A percentile compares a stretch with the other conserved stretches of the same genome.
Evolutionary conservation across 2,888 invertebrate species (phyloP).

Genomic region (Tyria jacobaeae): DNA sequence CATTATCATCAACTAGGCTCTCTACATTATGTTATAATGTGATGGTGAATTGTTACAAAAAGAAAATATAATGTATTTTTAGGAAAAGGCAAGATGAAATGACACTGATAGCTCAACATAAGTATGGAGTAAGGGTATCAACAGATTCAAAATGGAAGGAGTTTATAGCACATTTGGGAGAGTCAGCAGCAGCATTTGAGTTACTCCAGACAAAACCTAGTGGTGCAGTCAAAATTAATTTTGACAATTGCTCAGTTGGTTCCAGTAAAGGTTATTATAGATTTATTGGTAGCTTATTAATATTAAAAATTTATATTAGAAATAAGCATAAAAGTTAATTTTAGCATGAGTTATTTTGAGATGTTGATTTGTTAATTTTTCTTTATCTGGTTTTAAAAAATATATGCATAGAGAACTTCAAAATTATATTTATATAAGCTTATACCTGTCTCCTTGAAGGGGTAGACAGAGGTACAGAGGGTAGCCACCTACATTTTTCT

Average conservation of each 20-base stretch:
- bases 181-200: slow-evolving; percentile 89
- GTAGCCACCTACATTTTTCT: too few relatives aligned
- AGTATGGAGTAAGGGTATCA: slow-evolving; percentile 87
- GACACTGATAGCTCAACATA: slow-evolving; percentile 89
- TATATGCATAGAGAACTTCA: too few relatives aligned
- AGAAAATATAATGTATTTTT: slow-evolving; percentile 36
- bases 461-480: too few relatives aligned
- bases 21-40: not conserved
- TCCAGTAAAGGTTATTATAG: slow-evolving; percentile 83
- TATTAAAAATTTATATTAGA: not conserved
- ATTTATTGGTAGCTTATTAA: not conserved
- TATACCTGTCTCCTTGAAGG: too few relatives aligned
- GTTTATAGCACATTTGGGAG: slow-evolving; percentile 87
- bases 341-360: too few relatives aligned
- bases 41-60: not conserved
- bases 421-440: too few relatives aligned
- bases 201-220: slow-evolving; percentile 89
- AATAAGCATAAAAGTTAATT: not conserved
- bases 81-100: slow-evolving; percentile 88
- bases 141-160: slow-evolving; percentile 82
- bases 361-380: too few relatives aligned
- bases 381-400: too few relatives aligned
- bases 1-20: too few relatives aligned
- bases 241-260: slow-evolving; percentile 72
- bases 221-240: slow-evolving; percentile 85